A percentile compares a stretch with the other conserved stretches of the same genome.
Evolutionary conservation across 2,797 vertebrate genomes (phyloP).

Genomic region (Nyctalus aviator): DNA sequence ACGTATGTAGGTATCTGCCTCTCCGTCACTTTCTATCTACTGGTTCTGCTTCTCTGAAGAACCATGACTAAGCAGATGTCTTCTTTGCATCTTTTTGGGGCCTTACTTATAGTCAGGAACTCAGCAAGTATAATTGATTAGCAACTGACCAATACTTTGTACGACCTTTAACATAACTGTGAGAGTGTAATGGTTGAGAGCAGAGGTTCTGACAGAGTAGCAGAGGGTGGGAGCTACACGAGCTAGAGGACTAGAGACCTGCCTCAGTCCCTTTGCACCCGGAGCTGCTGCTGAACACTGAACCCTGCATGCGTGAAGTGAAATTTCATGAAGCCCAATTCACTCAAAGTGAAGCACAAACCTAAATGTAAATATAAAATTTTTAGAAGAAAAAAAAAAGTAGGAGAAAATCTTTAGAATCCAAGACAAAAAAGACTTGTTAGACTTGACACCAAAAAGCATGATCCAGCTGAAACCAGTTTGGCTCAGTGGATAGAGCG

Average conservation of each 20-base stretch:
- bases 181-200: not conserved
- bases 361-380: not conserved
- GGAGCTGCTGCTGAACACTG: not conserved
- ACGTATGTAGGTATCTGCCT: not conserved
- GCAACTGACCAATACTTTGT: not conserved
- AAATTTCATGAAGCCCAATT: not conserved
- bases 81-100: not conserved
- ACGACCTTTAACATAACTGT: not conserved
- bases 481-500: too few species aligned
- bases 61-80: not conserved
- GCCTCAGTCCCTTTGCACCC: not conserved
- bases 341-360: not conserved
- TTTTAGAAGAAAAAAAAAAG: not conserved
- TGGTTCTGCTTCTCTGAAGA: not conserved
- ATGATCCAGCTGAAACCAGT: not conserved
- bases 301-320: rapidly evolving
- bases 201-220: not conserved
- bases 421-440: not conserved
- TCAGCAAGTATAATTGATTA: not conserved
- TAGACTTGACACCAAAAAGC: not conserved
- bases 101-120: not conserved
- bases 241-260: not conserved
- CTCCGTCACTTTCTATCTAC: not conserved
- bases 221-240: not conserved
- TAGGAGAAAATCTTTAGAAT: not conserved